Evolutionary conservation across 2,113 vertebrate species (phyloP).

Genomic region (Brienomyrus longianalis): DNA sequence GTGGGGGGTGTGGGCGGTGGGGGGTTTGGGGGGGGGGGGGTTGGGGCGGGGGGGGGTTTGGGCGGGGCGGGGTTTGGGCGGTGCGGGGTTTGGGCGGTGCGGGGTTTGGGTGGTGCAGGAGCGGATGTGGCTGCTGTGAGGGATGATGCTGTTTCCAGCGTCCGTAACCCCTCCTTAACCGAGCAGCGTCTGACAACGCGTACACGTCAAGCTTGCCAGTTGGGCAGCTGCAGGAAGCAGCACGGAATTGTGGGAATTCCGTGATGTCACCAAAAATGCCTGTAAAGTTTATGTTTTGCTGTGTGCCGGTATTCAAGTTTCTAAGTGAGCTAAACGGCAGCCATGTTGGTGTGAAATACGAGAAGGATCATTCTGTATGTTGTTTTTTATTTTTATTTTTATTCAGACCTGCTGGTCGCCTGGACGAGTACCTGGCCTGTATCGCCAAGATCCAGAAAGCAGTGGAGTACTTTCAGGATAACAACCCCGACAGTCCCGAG

Average conservation of each 20-base stretch:
- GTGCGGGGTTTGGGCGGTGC: too few relatives aligned
- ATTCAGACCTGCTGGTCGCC: slow-evolving; percentile 77
- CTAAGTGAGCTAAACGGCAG: not conserved
- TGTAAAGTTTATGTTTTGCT: not conserved
- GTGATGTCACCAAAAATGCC: not conserved
- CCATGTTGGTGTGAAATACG: not conserved
- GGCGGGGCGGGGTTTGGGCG: too few relatives aligned
- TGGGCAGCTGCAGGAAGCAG: not conserved
- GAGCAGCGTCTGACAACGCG: not conserved
- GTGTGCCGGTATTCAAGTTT: not conserved
- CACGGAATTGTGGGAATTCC: not conserved
- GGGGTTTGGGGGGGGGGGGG: too few relatives aligned
- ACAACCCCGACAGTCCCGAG: slow-evolving; percentile 92
- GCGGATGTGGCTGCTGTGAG: too few relatives aligned
- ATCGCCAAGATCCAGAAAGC: slow-evolving; percentile 97
- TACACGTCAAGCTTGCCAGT: not conserved
- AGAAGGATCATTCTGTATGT: not conserved
- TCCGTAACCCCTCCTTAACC: not conserved
- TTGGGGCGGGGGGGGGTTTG: too few relatives aligned
- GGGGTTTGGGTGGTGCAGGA: too few relatives aligned
- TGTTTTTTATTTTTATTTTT: slow-evolving; percentile 11
- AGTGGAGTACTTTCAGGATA: slow-evolving; percentile 97
- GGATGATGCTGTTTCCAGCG: not conserved
- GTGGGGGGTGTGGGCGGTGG: too few relatives aligned
- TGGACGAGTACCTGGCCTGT: slow-evolving; percentile 86